phyloP scores from a whole-genome alignment of 2,113 vertebrate species.

The Oreochromis niloticus region DNA sequence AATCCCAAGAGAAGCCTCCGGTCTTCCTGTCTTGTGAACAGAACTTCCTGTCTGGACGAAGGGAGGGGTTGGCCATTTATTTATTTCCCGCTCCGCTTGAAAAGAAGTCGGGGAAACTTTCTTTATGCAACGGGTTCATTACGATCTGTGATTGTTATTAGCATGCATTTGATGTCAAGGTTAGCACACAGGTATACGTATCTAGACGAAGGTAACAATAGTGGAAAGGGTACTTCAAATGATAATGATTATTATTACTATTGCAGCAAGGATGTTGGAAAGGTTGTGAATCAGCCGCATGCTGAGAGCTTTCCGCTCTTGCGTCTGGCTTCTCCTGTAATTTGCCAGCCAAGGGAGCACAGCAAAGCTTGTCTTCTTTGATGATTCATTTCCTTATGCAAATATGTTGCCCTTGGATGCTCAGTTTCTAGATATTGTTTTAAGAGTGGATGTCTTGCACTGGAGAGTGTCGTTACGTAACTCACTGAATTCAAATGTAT shows the following conservation, averaged over 20 bases:
- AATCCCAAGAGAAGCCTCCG: slow-evolving; percentile 73
- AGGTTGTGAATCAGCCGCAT: slow-evolving; percentile 44
- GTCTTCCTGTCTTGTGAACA: slow-evolving; percentile 75
- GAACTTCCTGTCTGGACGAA: slow-evolving; percentile 71
- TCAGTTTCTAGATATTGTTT: neutral
- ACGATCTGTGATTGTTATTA: slow-evolving; percentile 64
- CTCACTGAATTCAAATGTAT: neutral
- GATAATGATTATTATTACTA: slow-evolving; percentile 65
- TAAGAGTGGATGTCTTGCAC: neutral
- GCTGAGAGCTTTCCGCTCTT: slow-evolving; percentile 43
- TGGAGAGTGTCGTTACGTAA: neutral
- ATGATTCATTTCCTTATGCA: slow-evolving; percentile 17
- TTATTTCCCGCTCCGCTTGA: slow-evolving; percentile 70
- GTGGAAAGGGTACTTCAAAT: slow-evolving; percentile 66
- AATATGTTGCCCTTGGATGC: neutral
- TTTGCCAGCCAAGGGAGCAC: slow-evolving; percentile 1
- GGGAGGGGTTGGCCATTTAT: slow-evolving; percentile 66
- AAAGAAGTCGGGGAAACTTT: slow-evolving; percentile 51
- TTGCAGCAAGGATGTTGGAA: slow-evolving; percentile 55
- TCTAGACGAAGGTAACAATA: slow-evolving; percentile 65
- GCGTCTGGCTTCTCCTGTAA: slow-evolving; percentile 18
- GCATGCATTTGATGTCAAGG: slow-evolving; percentile 69
- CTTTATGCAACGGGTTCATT: slow-evolving; percentile 46
- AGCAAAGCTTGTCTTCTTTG: neutral
- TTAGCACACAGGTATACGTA: slow-evolving; percentile 25